Evolutionary conservation across 2,888 invertebrate genomes (phyloP), one percentile per base, ranked within the genome.

Genomic region (Pachycephus smyrnensis): DNA sequence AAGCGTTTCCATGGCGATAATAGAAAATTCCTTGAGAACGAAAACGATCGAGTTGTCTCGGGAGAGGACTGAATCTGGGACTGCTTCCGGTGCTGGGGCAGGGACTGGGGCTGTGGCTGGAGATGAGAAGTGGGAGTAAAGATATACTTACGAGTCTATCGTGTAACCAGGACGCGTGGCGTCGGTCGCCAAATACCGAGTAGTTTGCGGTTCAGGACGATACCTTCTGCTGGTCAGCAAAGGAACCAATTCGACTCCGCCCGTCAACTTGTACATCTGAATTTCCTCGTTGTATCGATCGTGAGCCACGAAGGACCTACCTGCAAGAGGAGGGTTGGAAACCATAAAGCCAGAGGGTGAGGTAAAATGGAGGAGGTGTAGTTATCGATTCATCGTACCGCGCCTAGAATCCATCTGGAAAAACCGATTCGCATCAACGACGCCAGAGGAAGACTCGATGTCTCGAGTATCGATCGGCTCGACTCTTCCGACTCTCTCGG

Each of bases 191-290:
- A 89, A 84, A 75, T 87, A 84, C 75, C 88, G 88, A 85, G 86
- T 81, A 83, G 89, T 82, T 83, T 89, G 84, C 83, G 87, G 85
- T 80, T 88, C 82, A 79, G 88, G 82, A 82, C 86, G 76, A 86
- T 88, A 86, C 80, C 95, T 92, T 84, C 95, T 93, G 82, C 95
- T 94, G 33, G 96, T 95, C 82, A 97, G 91, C 75, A 97, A 92
- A 3, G 96, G 95, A 77, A 96, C 96, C 87, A 97, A 92, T 91
- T 96, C 96, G 75, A 96, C 94, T 33, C 96, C 96, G 32, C 95
- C 95, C 11, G 94, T 95, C 81, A 93, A 87, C 80, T 88, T 86
- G 82, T 89, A 90, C 73, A 88, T 85, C 82, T 89, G 87, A 75
- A 86, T 80, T 73, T 88, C 85, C 77, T 89, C 89, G 77, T 87